Evolutionary conservation across 2,888 invertebrate genomes (phyloP), one percentile per base, ranked within the genome.

Genomic region (Agrochola macilenta): DNA sequence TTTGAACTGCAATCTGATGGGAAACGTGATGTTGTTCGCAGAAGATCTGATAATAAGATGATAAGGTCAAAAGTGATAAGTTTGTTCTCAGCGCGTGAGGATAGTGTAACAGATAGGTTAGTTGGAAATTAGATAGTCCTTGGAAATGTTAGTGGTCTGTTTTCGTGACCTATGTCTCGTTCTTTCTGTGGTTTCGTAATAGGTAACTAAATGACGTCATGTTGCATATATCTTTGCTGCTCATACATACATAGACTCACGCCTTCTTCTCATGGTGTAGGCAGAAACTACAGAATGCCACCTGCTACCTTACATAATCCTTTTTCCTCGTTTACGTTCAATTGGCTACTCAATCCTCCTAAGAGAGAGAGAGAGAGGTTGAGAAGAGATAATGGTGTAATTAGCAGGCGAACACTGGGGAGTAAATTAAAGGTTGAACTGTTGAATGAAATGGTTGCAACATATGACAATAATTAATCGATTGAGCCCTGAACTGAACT

Each of bases 11-110:
- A 86, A 88, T 87, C 87, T 69, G 65, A 76, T 68, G 46, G 23
- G 11, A 78, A 72, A 86, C 88, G 87, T 86, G 87, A 87, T 86
- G 68, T 72, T 58, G 43, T 46, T 71, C 61, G 58, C 4, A 74
- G 66, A 71, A 71, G 69, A 78, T 83, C 35, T 83, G 86, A 86
- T 85, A 87, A 65, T 52, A 26, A 60, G 74, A 70, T 76, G 82
- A 88, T 91, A 86, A 87, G 79, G 61, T 75, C 64, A 69, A 26
- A 57, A 78, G 73, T 84, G 90, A 91, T 90, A 89, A 82, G 74
- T 43, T 43, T 71, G 86, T 76, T 83, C 75, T 39, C 39, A 64
- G 69, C 20, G 76, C 83, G 87, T 86, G 78, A 81, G 66, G 79
- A 89, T 88, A 87, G 84, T 69, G 46, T 3, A 39, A 69, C 12